These are phyloP conservation scores for Epinephelus lanceolatus DNA, from an alignment of 2,113 vertebrate species.

Conservation along the genomic window DNA sequence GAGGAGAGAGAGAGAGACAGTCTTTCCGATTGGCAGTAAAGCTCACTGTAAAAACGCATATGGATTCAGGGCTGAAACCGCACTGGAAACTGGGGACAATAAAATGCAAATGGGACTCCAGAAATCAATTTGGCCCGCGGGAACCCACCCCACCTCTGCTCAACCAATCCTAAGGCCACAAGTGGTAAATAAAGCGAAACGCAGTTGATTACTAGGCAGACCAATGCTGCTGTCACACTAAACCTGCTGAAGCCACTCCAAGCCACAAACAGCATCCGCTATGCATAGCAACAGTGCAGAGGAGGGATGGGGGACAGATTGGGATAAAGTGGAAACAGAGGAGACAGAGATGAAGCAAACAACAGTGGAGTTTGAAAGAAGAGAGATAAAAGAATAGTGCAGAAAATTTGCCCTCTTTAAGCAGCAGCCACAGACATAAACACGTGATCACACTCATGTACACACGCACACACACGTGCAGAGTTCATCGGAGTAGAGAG, in stretches of 20 bases:
- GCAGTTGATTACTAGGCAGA: constrained; percentile 41
- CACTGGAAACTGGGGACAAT: constrained; percentile 19
- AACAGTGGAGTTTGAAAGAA: constrained; percentile 23
- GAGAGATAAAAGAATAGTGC: constrained; percentile 32
- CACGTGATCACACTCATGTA: constrained; percentile 43
- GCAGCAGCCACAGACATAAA: constrained; percentile 33
- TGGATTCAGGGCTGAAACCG: constrained; percentile 31
- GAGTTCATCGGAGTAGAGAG: constrained; percentile 37
- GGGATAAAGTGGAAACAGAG: constrained; percentile 1
- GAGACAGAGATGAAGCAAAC: constrained; percentile 5
- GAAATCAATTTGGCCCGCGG: constrained; percentile 28
- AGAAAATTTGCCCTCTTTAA: constrained; percentile 26
- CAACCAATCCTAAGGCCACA: constrained; percentile 24
- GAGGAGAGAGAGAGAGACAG: constrained; percentile 10
- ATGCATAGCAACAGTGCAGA: constrained; percentile 37
- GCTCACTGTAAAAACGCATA: constrained; percentile 31
- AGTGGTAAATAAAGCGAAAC: constrained; percentile 53
- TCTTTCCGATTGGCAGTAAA: constrained; percentile 26
- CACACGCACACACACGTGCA: constrained; percentile 17
- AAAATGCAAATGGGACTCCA: constrained; percentile 41
- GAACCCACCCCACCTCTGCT: not conserved
- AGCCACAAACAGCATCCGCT: constrained; percentile 14
- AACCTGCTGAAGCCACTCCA: constrained; percentile 26
- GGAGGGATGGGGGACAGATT: constrained; percentile 18
- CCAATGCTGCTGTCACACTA: constrained; percentile 25